Percentiles rank a stretch among this genome's conserved stretches.
Evolutionary conservation across 2,113 vertebrate species (phyloP).

Genomic region (Leucopternis melanops): DNA sequence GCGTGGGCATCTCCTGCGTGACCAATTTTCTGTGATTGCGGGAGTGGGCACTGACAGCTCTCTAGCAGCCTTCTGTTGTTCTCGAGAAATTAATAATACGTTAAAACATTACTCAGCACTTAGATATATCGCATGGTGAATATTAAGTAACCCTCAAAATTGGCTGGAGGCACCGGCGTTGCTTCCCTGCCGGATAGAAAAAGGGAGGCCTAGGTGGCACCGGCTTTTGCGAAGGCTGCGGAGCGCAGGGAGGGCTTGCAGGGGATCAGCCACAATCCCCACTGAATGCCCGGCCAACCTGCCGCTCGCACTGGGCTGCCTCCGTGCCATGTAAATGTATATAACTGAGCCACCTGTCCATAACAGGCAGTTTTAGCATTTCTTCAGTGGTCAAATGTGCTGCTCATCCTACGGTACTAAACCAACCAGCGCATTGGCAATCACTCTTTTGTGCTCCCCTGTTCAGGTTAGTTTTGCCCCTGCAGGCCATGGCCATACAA

Average conservation of each 20-base stretch:
- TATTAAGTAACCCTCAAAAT: not conserved
- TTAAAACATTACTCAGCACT: not conserved
- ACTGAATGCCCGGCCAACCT: fast-evolving
- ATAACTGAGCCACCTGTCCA: fast-evolving
- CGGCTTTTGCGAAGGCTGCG: not conserved
- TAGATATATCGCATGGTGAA: not conserved
- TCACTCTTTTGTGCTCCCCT: not conserved
- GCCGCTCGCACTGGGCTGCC: not conserved
- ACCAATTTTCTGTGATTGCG: not conserved
- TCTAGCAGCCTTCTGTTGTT: not conserved
- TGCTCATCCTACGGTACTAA: not conserved
- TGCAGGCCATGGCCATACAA: not conserved
- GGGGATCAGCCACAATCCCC: not conserved
- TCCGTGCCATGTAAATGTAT: not conserved
- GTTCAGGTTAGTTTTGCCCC: not conserved
- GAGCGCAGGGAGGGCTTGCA: fast-evolving
- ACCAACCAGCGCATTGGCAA: not conserved
- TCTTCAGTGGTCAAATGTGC: not conserved
- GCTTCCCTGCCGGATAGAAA: not conserved
- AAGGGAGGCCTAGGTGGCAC: not conserved
- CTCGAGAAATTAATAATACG: not conserved
- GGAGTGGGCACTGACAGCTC: not conserved
- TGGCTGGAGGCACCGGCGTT: not conserved
- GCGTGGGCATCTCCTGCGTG: not conserved
- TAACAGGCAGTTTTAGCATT: not conserved